phyloP scores from a whole-genome alignment of 1,140 invertebrate genomes.

The Andrena cerasifolii region DNA sequence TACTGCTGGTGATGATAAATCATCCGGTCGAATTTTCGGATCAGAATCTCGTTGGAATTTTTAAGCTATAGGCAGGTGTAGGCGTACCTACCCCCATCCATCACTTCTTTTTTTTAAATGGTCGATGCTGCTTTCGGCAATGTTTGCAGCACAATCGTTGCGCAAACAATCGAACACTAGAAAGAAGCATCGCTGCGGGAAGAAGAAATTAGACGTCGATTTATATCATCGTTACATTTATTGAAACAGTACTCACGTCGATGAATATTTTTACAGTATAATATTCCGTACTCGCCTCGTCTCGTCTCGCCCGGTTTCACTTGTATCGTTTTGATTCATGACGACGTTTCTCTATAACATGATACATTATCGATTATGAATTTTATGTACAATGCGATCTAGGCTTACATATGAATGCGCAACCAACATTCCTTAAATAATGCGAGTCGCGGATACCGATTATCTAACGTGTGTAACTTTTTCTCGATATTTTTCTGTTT shows the following conservation, averaged over 20 bases:
- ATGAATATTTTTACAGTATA: conserved; percentile 74
- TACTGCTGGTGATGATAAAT: conserved; percentile 33
- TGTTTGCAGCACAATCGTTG: neutral
- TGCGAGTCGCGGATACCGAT: conserved; percentile 56
- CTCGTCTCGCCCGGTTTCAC: conserved; percentile 38
- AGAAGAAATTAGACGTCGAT: neutral
- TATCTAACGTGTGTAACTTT: conserved; percentile 51
- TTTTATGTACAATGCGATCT: conserved; percentile 69
- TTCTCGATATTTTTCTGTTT: conserved; percentile 61
- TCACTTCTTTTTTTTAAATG: conserved; percentile 1
- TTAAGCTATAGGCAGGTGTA: too few relatives aligned
- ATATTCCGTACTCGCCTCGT: conserved; percentile 54
- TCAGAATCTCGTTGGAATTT: neutral
- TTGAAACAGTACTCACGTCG: conserved; percentile 78
- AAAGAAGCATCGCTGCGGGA: neutral
- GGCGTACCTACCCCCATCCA: conserved; percentile 15
- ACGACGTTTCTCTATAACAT: conserved; percentile 66
- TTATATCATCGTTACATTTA: conserved; percentile 77
- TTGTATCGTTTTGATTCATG: conserved; percentile 49
- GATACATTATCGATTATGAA: conserved; percentile 72
- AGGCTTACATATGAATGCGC: conserved; percentile 61
- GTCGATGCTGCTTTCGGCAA: conserved; percentile 1
- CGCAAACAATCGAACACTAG: too few relatives aligned
- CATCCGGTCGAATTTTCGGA: conserved; percentile 31
- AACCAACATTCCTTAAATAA: conserved; percentile 60